Evolutionary conservation across 2,113 vertebrate species (phyloP), one percentile per base, ranked within the genome.

Genomic region (Heterocephalus glaber): DNA sequence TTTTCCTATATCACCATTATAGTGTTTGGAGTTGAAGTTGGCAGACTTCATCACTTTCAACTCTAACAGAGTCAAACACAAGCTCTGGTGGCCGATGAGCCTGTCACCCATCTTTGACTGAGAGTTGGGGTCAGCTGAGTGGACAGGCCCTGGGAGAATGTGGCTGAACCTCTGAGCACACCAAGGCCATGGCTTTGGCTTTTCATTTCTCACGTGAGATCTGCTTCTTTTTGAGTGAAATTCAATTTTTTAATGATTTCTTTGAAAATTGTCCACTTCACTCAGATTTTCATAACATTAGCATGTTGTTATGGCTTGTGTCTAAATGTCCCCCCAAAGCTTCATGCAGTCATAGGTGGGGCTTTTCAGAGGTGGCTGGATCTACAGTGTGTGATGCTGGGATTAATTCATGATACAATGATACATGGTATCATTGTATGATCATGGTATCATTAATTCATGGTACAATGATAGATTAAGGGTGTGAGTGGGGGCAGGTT

Each of bases 231-330:
- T 49, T 87, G 49, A 80, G 49, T 54, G 5, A 93, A 77, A 76
- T 83, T 87, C 70, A n/a, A 5, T 84, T n/a, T 52, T 72, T 87
- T 84, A 77, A 83, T 16, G 10, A 84, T 80, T 79, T 93, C 47
- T 65, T 93, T 8, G n/a, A 86, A 89, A 90, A 74, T 38, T 66
- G 63, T 26, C 49, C 79, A 91, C 87, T 76, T 93, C 11, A 41
- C 33, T 94, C 33, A 58, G 8, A 26, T 58, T 81, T 90, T 61
- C n/a, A 77, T 66, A 80, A 79, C 14, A 80, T 58, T 61, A 86
- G 65, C 30, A 30, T 28, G 28, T 12, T 65, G 28, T 65, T 65
- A 30, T 65, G 30, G 63, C 24, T 65, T 33, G 63, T 65, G 63
- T 14, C 61, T 63, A 63, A 26, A 28, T 28, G 61, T 63, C 26